A percentile compares a stretch with the other conserved stretches of the same genome.
Evolutionary conservation across 1,140 invertebrate genomes (phyloP).

Genomic region (Trichoplusia ni): DNA sequence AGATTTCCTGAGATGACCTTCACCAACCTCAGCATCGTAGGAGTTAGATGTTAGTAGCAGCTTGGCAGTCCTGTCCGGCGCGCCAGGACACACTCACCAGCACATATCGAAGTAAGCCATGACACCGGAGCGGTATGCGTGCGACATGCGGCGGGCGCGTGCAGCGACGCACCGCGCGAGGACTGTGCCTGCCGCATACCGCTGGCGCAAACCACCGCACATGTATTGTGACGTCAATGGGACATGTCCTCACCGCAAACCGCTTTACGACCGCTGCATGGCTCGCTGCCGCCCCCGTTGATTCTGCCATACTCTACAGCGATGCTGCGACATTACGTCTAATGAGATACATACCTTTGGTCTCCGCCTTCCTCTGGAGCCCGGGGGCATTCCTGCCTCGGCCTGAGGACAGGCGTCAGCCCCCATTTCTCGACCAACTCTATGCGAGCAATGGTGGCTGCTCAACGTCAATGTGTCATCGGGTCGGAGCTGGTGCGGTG

Average conservation of each 20-base stretch:
- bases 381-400: slow-evolving; percentile 94
- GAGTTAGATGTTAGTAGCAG: slow-evolving; percentile 51
- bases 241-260: slow-evolving; percentile 57
- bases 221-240: slow-evolving; percentile 57
- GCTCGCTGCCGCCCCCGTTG: slow-evolving; percentile 27
- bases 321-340: slow-evolving; percentile 3
- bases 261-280: slow-evolving; percentile 45
- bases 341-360: slow-evolving; percentile 82
- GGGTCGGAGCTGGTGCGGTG: slow-evolving; percentile 62
- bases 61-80: not conserved
- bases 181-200: slow-evolving; percentile 38
- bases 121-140: slow-evolving; percentile 50
- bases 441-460: slow-evolving; percentile 96
- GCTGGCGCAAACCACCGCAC: slow-evolving; percentile 28
- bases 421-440: slow-evolving; percentile 97
- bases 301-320: not conserved
- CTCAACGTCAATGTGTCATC: slow-evolving; percentile 75
- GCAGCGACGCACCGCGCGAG: slow-evolving; percentile 35
- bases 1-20: slow-evolving; percentile 34
- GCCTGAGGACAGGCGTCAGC: slow-evolving; percentile 96
- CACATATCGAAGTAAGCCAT: slow-evolving; percentile 79
- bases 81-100: slow-evolving; percentile 68
- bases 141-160: slow-evolving; percentile 35
- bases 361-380: slow-evolving; percentile 86
- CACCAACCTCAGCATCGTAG: slow-evolving; percentile 38